A percentile compares a stretch with the other conserved stretches of the same genome.
These are phyloP conservation scores for Amiota minor DNA, from an alignment of 2,888 invertebrate genomes.

Conservation along the genomic window DNA sequence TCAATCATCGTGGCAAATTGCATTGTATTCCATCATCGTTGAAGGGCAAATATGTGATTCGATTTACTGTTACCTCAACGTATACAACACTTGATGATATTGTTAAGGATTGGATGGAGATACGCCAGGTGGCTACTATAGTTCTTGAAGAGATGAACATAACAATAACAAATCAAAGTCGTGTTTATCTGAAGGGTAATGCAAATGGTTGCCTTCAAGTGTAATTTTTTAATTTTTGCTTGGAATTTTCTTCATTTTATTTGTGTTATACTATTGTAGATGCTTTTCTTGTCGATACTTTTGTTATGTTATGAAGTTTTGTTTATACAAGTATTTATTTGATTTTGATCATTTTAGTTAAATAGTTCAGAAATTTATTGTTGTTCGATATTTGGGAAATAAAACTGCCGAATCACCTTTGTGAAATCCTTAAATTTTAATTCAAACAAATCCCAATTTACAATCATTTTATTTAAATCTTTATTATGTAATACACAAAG, in stretches of 20 bases:
- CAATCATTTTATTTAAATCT: too few relatives aligned
- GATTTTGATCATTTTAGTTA: too few relatives aligned
- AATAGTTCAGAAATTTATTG: too few relatives aligned
- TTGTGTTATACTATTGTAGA: too few relatives aligned
- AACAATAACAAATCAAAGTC: slow-evolving; percentile 75
- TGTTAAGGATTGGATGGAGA: slow-evolving; percentile 89
- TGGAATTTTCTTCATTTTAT: too few relatives aligned
- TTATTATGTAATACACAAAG: background rate
- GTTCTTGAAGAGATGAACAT: slow-evolving; percentile 80
- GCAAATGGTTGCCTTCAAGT: slow-evolving; percentile 47
- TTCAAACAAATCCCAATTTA: background rate
- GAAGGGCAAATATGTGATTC: slow-evolving; percentile 90
- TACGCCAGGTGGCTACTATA: slow-evolving; percentile 81
- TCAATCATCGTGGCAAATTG: slow-evolving; percentile 90
- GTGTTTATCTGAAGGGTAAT: slow-evolving; percentile 84
- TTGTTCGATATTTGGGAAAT: too few relatives aligned
- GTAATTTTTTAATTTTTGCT: too few relatives aligned
- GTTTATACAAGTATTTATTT: too few relatives aligned
- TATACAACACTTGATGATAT: slow-evolving; percentile 86
- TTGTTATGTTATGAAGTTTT: too few relatives aligned
- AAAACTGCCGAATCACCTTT: background rate
- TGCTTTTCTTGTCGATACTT: too few relatives aligned
- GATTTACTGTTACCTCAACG: slow-evolving; percentile 93
- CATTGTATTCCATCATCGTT: slow-evolving; percentile 96
- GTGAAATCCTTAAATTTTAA: background rate